Evolutionary conservation across 2,113 vertebrate species (phyloP), one percentile per base, ranked within the genome.

Genomic region (Otis tarda): DNA sequence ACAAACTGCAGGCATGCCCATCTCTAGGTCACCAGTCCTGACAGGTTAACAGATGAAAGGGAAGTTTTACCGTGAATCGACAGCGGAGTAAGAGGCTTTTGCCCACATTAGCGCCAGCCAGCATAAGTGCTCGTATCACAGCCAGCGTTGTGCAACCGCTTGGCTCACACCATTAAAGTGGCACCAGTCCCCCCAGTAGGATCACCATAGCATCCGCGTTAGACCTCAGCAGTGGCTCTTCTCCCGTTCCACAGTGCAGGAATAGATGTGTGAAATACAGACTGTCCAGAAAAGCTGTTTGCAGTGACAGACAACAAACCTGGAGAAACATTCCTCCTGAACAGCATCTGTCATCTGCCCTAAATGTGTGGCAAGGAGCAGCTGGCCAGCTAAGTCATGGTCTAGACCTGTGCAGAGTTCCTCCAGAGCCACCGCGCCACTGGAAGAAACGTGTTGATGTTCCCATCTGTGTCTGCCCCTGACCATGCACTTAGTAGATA

Each of bases 11-110:
- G 68, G 50, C 43, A 43, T 43, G 33, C 49, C 30, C 88, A 86
- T 63, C 88, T 83, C 30, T 47, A 71, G 88, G 76, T 90, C 79
- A 86, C 50, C 39, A 41, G 35, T 64, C 86, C 83, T 10, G 2
- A 79, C 83, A 94, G 73, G 76, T 78, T 81, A 87, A 63, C 31
- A 69, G 73, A 96, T 74, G 31, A 95, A 94, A 89, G 43, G 49
- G 69, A 80, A 88, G 33, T 39, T 93, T 71, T 69, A 15, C 59
- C 67, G 14, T 43, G 50, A 81, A 86, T 1, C 86, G 56, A 50
- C 24, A 37, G 41, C 22, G 17, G 49, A 60, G 25, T 41, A 85
- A 57, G 82, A 88, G 45, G 52, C 69, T 95, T 91, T 84, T 92
- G 71, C 73, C 52, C 73, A 52, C 64, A 52, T 39, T 74, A 89